phyloP scores from a whole-genome alignment of 2,113 vertebrate genomes.

The Chrysemys picta region DNA sequence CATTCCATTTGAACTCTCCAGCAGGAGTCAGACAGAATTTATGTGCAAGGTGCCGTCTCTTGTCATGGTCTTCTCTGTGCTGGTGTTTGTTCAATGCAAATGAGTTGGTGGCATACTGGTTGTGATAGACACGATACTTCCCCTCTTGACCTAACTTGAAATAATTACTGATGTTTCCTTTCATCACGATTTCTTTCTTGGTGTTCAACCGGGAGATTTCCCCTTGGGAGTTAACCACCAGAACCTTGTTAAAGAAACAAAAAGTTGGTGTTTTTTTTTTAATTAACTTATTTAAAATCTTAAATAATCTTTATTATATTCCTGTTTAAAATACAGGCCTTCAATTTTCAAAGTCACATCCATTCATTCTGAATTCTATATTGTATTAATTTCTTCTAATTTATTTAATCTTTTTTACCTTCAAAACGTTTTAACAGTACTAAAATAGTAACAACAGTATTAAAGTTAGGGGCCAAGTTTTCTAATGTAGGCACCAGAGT shows the following conservation, averaged over 20 bases:
- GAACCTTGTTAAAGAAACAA: conserved; percentile 79
- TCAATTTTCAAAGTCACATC: not conserved
- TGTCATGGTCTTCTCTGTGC: conserved; percentile 98
- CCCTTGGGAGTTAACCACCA: conserved; percentile 91
- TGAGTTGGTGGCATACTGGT: conserved; percentile 96
- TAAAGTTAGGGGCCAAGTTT: not conserved
- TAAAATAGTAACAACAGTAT: not conserved
- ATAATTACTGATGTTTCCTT: conserved; percentile 88
- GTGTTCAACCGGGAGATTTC: conserved; percentile 90
- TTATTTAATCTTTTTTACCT: not conserved
- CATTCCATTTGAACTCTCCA: conserved; percentile 98
- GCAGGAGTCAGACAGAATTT: conserved; percentile 96
- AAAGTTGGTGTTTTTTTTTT: not conserved
- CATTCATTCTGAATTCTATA: not conserved
- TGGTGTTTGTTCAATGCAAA: conserved; percentile 98
- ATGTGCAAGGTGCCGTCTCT: conserved; percentile 95
- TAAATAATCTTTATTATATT: not conserved
- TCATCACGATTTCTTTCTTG: conserved; percentile 90
- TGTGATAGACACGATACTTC: conserved; percentile 98
- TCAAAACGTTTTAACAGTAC: not conserved
- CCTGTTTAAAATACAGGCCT: not conserved
- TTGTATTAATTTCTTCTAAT: not conserved
- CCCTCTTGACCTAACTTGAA: conserved; percentile 96
- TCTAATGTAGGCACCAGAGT: not conserved
- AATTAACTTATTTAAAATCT: not conserved